Percentiles rank a stretch among this genome's conserved stretches.
Conservation (phyloP, 1,140 invertebrate species). For the Drosophila miranda region DNA sequence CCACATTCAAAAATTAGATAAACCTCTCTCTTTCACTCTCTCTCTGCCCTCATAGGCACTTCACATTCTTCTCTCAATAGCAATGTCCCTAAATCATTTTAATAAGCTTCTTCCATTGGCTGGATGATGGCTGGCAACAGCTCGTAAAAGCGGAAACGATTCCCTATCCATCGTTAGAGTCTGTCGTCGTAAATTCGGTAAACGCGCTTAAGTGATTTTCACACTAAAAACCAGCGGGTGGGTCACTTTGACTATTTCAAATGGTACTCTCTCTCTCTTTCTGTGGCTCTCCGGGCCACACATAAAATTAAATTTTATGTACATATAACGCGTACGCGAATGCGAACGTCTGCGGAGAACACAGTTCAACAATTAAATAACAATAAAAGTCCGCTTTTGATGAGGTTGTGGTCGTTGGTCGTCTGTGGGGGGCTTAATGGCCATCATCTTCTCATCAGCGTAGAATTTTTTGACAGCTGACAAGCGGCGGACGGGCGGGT, state of each 20-base stretch:
- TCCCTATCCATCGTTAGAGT: constrained; percentile 49
- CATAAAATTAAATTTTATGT: constrained; percentile 74
- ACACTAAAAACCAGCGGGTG: constrained; percentile 75
- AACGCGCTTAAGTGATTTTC: constrained; percentile 76
- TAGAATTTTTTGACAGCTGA: constrained; percentile 47
- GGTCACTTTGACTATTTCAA: constrained; percentile 54
- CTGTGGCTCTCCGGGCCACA: background rate
- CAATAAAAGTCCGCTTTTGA: constrained; percentile 68
- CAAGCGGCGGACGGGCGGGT: constrained; percentile 48
- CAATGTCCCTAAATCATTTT: constrained; percentile 56
- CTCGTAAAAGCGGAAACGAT: constrained; percentile 61
- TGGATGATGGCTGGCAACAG: constrained; percentile 1
- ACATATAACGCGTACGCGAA: constrained; percentile 32
- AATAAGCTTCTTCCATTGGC: constrained; percentile 22
- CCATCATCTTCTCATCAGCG: constrained; percentile 47
- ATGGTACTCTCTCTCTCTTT: constrained; percentile 20
- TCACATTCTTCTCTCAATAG: too few relatives aligned
- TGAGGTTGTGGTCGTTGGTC: constrained; percentile 29
- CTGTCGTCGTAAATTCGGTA: constrained; percentile 59
- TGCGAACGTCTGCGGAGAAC: constrained; percentile 39
- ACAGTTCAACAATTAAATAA: constrained; percentile 77
- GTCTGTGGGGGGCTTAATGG: constrained; percentile 42
- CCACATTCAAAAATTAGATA: background rate
- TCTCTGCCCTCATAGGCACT: too few relatives aligned
- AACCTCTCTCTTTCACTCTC: background rate